Percentiles rank a stretch among this genome's conserved stretches.
Conservation (phyloP, 2,113 vertebrate species). For the Heteronetta atricapilla region DNA sequence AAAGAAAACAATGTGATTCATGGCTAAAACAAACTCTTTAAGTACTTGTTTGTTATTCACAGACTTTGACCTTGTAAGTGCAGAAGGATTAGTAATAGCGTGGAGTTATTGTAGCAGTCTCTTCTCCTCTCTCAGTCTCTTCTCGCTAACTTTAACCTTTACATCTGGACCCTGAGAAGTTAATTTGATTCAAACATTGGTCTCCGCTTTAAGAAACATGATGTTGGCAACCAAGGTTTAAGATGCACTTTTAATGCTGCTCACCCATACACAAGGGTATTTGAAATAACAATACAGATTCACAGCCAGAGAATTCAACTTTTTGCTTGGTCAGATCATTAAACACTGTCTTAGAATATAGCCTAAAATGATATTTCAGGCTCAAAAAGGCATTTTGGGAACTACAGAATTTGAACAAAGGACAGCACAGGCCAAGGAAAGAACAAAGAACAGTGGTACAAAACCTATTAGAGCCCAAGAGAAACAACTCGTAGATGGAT, state of each 20-base stretch:
- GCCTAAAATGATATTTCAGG: neutral
- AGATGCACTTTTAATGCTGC: neutral
- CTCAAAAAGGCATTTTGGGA: neutral
- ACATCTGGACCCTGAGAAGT: neutral
- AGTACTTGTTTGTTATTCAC: fast-evolving
- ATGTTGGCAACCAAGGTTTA: neutral
- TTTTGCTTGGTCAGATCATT: neutral
- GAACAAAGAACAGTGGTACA: neutral
- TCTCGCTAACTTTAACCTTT: neutral
- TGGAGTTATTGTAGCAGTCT: neutral
- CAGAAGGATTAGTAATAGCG: neutral
- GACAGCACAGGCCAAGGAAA: neutral
- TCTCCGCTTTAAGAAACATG: neutral
- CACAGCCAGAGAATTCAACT: neutral
- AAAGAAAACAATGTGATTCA: neutral
- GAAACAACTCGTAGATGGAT: neutral
- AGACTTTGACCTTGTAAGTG: neutral
- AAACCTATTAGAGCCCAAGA: neutral
- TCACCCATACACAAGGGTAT: neutral
- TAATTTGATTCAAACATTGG: neutral
- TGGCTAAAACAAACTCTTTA: neutral
- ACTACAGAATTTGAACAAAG: neutral
- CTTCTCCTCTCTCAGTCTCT: neutral
- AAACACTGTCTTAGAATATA: neutral
- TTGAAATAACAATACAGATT: neutral